phyloP scores from a whole-genome alignment of 1,140 invertebrate species.

The Pseudomyrmex cubaensis region DNA sequence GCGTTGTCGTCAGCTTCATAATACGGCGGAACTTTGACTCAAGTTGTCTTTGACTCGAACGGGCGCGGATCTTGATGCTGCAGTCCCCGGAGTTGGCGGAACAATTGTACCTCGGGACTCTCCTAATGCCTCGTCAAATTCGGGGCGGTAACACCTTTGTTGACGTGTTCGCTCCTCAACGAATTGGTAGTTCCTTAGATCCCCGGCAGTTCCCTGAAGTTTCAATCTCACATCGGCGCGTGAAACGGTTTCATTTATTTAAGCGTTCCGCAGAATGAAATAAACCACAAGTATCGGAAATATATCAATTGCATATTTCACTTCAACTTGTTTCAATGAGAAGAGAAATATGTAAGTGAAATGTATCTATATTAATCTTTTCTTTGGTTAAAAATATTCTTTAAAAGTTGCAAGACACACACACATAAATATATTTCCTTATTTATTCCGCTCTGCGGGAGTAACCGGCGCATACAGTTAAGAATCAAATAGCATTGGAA shows the following conservation, averaged over 20 bases:
- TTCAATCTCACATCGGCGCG: conserved; percentile 49
- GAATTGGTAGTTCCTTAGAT: conserved; percentile 42
- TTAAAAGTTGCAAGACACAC: not conserved
- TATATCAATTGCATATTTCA: not conserved
- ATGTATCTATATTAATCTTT: no score
- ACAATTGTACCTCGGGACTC: conserved; percentile 53
- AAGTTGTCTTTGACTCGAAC: conserved; percentile 38
- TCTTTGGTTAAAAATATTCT: not conserved
- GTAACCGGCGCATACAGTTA: not conserved
- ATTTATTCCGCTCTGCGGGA: not conserved
- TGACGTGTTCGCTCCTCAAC: conserved; percentile 56
- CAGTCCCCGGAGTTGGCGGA: conserved; percentile 38
- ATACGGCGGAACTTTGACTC: conserved; percentile 65
- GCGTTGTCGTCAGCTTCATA: conserved; percentile 68
- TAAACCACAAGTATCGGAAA: conserved; percentile 1
- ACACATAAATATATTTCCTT: conserved; percentile 1
- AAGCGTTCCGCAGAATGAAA: not conserved
- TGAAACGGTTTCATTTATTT: conserved; percentile 7
- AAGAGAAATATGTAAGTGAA: not conserved
- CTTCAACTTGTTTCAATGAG: not conserved
- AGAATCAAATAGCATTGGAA: conserved; percentile 36
- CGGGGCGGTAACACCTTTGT: conserved; percentile 57
- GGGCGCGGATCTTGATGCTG: conserved; percentile 65
- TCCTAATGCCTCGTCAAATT: conserved; percentile 55
- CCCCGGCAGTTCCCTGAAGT: conserved; percentile 29